Evolutionary conservation across 2,113 vertebrate species (phyloP).

Genomic region (Polypterus bichir): DNA sequence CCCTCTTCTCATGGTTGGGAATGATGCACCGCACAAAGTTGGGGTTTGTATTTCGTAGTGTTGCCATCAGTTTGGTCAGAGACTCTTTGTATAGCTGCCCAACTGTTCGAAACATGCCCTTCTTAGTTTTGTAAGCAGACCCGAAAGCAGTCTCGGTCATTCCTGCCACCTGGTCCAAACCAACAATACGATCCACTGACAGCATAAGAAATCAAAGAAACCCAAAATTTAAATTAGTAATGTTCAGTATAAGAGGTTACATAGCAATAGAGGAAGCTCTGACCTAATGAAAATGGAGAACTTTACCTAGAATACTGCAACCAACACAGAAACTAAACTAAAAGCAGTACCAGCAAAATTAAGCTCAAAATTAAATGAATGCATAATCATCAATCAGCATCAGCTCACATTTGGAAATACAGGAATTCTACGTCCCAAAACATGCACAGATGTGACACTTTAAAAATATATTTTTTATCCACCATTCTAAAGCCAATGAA

Average conservation of each 20-base stretch:
- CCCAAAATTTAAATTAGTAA: not conserved
- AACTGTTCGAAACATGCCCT: constrained; percentile 92
- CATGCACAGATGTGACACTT: no score
- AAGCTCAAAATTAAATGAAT: no score
- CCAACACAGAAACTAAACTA: constrained; percentile 25
- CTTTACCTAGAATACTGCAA: constrained; percentile 30
- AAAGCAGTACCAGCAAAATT: constrained; percentile 39
- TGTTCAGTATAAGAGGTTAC: not conserved
- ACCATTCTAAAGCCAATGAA: no score
- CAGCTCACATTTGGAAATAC: no score
- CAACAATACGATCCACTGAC: constrained; percentile 91
- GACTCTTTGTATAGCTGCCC: constrained; percentile 96
- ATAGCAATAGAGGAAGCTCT: constrained; percentile 42
- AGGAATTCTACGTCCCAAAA: no score
- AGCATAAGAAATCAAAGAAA: not conserved
- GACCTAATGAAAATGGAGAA: constrained; percentile 26
- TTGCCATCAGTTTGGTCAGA: constrained; percentile 92
- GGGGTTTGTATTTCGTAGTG: constrained; percentile 91
- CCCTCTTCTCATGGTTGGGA: constrained; percentile 94
- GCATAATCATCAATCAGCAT: no score
- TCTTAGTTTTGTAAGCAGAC: constrained; percentile 89
- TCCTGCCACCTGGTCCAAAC: constrained; percentile 91
- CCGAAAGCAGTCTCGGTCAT: constrained; percentile 94
- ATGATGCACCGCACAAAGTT: constrained; percentile 98
- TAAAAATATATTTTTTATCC: no score